A percentile compares a stretch with the other conserved stretches of the same genome.
phyloP scores from a whole-genome alignment of 1,140 invertebrate genomes.

The Polypedilum pembai region DNA sequence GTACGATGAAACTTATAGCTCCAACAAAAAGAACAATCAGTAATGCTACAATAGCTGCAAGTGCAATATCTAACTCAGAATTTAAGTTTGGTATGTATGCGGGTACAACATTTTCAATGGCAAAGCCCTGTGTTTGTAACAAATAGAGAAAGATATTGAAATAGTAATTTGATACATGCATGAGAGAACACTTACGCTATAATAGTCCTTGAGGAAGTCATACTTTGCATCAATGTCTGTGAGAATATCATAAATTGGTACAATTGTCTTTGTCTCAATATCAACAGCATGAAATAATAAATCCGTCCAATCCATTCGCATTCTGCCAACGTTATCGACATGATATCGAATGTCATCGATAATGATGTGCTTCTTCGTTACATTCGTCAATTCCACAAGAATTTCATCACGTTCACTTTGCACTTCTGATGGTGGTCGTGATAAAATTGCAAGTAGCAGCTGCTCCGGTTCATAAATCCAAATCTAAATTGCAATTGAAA shows the following conservation, averaged over 20 bases:
- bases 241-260: slow-evolving; percentile 68
- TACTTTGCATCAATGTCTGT: slow-evolving; percentile 80
- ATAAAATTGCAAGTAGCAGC: slow-evolving; percentile 70
- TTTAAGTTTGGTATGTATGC: slow-evolving; percentile 51
- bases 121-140: slow-evolving; percentile 61
- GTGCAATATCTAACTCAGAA: slow-evolving; percentile 74
- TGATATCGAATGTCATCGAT: slow-evolving; percentile 73
- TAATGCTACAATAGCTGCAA: slow-evolving; percentile 77
- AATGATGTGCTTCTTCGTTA: slow-evolving; percentile 65
- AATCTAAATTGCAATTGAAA: slow-evolving; percentile 49
- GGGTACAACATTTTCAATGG: slow-evolving; percentile 74
- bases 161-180: not conserved
- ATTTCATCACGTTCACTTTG: slow-evolving; percentile 60
- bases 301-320: slow-evolving; percentile 72
- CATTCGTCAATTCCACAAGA: slow-evolving; percentile 61
- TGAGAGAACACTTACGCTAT: slow-evolving; percentile 32
- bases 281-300: slow-evolving; percentile 82
- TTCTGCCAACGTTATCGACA: slow-evolving; percentile 58
- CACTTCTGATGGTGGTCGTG: slow-evolving; percentile 64
- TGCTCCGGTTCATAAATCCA: slow-evolving; percentile 79
- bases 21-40: slow-evolving; percentile 79
- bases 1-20: slow-evolving; percentile 75
- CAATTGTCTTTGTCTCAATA: slow-evolving; percentile 61
- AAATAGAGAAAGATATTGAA: not conserved
- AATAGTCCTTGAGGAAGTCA: slow-evolving; percentile 61